A percentile compares a stretch with the other conserved stretches of the same genome.
Evolutionary conservation across 2,888 invertebrate species (phyloP).

Genomic region (Andrena praecox): DNA sequence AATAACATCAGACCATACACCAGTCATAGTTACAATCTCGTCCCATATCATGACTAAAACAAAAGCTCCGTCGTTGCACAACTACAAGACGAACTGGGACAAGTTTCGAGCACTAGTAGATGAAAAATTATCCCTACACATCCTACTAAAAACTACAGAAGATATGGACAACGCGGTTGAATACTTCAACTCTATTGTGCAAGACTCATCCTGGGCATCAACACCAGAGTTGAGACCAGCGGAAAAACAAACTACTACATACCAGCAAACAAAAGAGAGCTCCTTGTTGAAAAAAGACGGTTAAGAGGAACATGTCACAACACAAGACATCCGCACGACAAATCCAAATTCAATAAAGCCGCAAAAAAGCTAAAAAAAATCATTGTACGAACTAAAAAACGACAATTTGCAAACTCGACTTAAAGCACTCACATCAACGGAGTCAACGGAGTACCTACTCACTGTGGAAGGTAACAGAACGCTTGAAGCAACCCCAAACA

Average conservation of each 20-base stretch:
- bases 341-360: background rate
- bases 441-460: slow-evolving; percentile 2
- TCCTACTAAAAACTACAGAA: background rate
- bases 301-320: background rate
- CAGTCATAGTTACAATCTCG: too few species aligned
- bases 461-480: background rate
- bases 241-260: background rate
- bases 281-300: background rate
- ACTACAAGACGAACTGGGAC: too few species aligned
- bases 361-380: background rate
- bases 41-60: too few species aligned
- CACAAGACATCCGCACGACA: background rate
- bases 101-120: too few species aligned
- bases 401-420: background rate
- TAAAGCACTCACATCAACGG: background rate
- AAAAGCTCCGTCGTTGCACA: too few species aligned
- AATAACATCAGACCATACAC: too few species aligned
- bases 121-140: too few species aligned
- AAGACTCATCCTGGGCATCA: background rate
- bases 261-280: slow-evolving; percentile 2
- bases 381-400: too few species aligned
- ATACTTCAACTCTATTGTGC: background rate
- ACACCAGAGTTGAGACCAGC: background rate
- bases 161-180: background rate
- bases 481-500: background rate